Base-by-base conservation (phyloP, 2,797 vertebrate genomes). In the Rhabdomys pumilio region DNA sequence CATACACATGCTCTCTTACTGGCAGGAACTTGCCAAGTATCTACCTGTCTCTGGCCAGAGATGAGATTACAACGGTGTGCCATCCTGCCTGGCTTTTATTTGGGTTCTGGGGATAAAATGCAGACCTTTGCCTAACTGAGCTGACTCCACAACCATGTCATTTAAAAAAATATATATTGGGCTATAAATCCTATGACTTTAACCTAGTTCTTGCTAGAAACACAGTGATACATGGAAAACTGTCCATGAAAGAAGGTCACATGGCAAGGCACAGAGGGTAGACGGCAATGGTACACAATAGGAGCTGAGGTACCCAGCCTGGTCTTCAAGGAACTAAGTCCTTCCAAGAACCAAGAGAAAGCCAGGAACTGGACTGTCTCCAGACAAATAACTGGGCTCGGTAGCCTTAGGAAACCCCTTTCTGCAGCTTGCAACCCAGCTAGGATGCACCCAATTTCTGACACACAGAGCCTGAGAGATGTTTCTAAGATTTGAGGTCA, bases 151-250 rank as follows among this genome's bases (percentile, higher is more conserved):
- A 41, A 31, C 24, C 24, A 31, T 14, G 13, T 67, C 72, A 89
- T 61, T 81, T 69, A n/a, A 81, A n/a, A 50, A 63, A 63, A 73
- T 12, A 44, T 65, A 84, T 73, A 57, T 13, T 19, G 53, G n/a
- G 47, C 12, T 92, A 19, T 7, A 63, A 87, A 83, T 26, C 22
- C 24, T 6, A 29, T 31, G 50, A 41, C 8, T 82, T 17, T 81
- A 17, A 20, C 34, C 11, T 61, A 13, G 38, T 63, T 85, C 47
- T 81, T 26, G 1, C 89, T 85, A 26, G 3, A 84, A 94, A 83
- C 82, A 80, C 75, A 65, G 14, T 72, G 93, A 77, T 61, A 85
- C 19, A 57, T 44, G 79, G 80, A 90, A 75, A 95, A 90, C 22
- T 29, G 5, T 19, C 83, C 81, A 59, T 4, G 2, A 53, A 80